Conservation (phyloP, 1,140 invertebrate genomes). For the Acromyrmex echinatior region DNA sequence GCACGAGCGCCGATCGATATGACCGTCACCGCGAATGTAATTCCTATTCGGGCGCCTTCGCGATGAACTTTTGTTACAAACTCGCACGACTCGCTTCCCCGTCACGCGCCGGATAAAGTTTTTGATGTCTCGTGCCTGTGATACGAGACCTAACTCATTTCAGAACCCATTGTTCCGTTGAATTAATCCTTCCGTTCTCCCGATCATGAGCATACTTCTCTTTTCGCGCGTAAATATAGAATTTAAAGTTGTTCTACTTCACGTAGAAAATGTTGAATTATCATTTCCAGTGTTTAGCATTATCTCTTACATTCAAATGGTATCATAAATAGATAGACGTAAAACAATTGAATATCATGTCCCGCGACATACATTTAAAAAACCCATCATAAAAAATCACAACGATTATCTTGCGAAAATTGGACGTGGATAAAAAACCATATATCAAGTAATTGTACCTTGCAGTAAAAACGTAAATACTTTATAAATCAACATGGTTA, state of each 20-base stretch:
- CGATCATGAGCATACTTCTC: background rate
- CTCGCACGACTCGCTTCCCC: slow-evolving; percentile 16
- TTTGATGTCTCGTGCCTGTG: slow-evolving; percentile 50
- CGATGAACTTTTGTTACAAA: slow-evolving; percentile 51
- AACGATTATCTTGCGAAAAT: background rate
- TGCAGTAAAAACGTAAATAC: background rate
- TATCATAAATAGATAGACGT: background rate
- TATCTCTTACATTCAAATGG: background rate
- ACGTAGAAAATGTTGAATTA: background rate
- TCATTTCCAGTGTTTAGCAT: background rate
- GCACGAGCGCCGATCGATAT: slow-evolving; percentile 30
- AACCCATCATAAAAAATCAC: background rate
- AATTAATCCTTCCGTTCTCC: slow-evolving; percentile 31
- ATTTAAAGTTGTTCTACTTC: slow-evolving; percentile 10
- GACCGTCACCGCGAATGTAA: slow-evolving; percentile 29
- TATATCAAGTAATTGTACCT: background rate
- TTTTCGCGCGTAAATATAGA: slow-evolving; percentile 17
- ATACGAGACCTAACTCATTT: slow-evolving; percentile 10
- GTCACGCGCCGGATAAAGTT: slow-evolving; percentile 61
- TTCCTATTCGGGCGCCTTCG: slow-evolving; percentile 51
- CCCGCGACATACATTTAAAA: background rate
- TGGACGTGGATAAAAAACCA: background rate
- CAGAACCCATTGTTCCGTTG: background rate
- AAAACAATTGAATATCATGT: background rate
- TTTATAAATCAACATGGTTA: background rate